Conservation (phyloP, 2,888 invertebrate genomes). For the Anagyrus pseudococci region DNA sequence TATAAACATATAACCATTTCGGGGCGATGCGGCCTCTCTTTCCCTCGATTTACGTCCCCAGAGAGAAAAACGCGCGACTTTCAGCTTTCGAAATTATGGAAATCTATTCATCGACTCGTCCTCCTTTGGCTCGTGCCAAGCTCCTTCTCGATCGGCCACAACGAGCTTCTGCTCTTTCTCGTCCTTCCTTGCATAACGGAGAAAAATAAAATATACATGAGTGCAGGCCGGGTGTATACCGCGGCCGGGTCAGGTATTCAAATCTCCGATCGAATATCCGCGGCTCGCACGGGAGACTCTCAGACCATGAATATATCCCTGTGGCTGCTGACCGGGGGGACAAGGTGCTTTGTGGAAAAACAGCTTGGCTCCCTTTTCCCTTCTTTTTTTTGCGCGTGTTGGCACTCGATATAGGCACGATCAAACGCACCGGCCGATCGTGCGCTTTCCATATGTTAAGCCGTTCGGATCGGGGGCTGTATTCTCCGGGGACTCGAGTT, state of each 20-base stretch:
- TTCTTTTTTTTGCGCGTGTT: too few relatives aligned
- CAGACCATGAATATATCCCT: constrained; percentile 62
- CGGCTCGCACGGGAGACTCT: constrained; percentile 53
- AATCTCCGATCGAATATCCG: constrained; percentile 59
- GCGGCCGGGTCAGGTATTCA: constrained; percentile 49
- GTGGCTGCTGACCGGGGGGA: too few relatives aligned
- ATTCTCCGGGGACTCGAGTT: not conserved
- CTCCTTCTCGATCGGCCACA: constrained; percentile 24
- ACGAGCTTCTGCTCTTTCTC: not conserved
- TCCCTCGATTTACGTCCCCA: constrained; percentile 3
- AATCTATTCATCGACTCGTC: constrained; percentile 44
- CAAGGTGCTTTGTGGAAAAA: constrained; percentile 15
- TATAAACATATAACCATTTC: too few relatives aligned
- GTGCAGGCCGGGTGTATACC: constrained; percentile 50
- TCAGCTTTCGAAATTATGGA: constrained; percentile 39
- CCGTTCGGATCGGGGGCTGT: not conserved
- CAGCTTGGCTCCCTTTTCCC: too few relatives aligned
- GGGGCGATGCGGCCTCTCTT: too few relatives aligned
- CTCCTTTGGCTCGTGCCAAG: constrained; percentile 31
- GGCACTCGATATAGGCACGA: constrained; percentile 11
- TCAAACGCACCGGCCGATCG: constrained; percentile 26
- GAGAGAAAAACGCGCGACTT: constrained; percentile 27
- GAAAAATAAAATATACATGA: constrained; percentile 58
- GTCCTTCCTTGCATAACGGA: not conserved
- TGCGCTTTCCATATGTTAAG: constrained; percentile 9